Evolutionary conservation across 2,888 invertebrate genomes (phyloP).

Genomic region (Drosophila conformis): DNA sequence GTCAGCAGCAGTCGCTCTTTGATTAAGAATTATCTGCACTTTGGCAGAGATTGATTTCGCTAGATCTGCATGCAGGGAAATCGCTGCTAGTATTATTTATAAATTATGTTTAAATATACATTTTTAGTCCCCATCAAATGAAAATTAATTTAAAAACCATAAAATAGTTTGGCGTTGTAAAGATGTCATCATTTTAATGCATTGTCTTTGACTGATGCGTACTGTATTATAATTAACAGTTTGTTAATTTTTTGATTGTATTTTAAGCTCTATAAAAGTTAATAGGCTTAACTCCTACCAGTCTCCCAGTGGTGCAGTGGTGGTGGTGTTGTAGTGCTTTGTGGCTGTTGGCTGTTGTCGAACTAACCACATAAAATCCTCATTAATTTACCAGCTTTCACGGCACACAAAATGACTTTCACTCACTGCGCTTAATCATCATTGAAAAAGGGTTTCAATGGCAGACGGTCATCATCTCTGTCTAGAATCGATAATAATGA

Average conservation of each 20-base stretch:
- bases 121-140: not conserved
- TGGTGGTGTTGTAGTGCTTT: slow-evolving; percentile 30
- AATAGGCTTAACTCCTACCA: slow-evolving; percentile 49
- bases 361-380: slow-evolving; percentile 69
- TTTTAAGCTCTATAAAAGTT: slow-evolving; percentile 42
- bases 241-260: slow-evolving; percentile 49
- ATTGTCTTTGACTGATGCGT: slow-evolving; percentile 4
- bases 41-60: slow-evolving; percentile 1
- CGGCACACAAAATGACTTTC: slow-evolving; percentile 59
- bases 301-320: slow-evolving; percentile 7
- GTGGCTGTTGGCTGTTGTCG: slow-evolving; percentile 42
- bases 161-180: not conserved
- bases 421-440: slow-evolving; percentile 58
- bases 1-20: slow-evolving; percentile 12
- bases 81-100: not conserved
- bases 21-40: slow-evolving; percentile 16
- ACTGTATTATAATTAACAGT: slow-evolving; percentile 44
- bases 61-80: not conserved
- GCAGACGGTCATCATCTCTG: slow-evolving; percentile 32
- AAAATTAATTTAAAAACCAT: not conserved
- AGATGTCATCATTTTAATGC: not conserved
- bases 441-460: slow-evolving; percentile 26
- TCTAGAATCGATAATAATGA: slow-evolving; percentile 44
- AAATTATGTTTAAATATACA: not conserved
- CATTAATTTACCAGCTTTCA: slow-evolving; percentile 68